Evolutionary conservation across 1,140 invertebrate genomes (phyloP).

Genomic region (Polypedilum pembai): DNA sequence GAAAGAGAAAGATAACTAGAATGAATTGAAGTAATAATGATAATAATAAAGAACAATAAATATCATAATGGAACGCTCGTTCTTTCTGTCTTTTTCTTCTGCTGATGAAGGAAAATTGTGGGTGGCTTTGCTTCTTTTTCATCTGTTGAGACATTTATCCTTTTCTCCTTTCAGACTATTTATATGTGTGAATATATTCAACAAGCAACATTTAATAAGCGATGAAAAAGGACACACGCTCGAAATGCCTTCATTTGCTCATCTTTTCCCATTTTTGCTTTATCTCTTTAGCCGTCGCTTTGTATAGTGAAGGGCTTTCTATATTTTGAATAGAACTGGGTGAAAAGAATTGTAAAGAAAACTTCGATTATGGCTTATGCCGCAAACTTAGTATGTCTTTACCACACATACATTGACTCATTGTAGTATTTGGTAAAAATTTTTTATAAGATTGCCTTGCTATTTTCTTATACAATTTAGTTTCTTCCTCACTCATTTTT

Average conservation of each 20-base stretch:
- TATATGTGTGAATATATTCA: background rate
- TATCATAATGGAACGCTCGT: conserved; percentile 23
- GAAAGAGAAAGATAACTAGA: conserved; percentile 24
- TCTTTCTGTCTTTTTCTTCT: background rate
- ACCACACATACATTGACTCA: too few relatives aligned
- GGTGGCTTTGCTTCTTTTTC: background rate
- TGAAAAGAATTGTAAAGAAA: too few relatives aligned
- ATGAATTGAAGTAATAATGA: conserved; percentile 28
- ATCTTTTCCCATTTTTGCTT: too few relatives aligned
- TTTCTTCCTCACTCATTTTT: background rate
- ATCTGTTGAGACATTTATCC: conserved; percentile 17
- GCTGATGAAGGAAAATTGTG: background rate
- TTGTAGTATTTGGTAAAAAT: background rate
- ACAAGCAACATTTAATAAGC: background rate
- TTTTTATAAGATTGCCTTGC: background rate
- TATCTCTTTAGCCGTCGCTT: too few relatives aligned
- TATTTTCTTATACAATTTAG: background rate
- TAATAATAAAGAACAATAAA: conserved; percentile 26
- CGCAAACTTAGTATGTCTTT: too few relatives aligned
- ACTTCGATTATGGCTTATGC: too few relatives aligned
- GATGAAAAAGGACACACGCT: too few relatives aligned
- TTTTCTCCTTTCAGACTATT: background rate
- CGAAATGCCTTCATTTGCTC: too few relatives aligned
- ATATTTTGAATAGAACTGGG: too few relatives aligned
- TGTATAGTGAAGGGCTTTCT: too few relatives aligned